Conservation (phyloP, 2,888 invertebrate genomes). For the Zaprionus lineosus region DNA sequence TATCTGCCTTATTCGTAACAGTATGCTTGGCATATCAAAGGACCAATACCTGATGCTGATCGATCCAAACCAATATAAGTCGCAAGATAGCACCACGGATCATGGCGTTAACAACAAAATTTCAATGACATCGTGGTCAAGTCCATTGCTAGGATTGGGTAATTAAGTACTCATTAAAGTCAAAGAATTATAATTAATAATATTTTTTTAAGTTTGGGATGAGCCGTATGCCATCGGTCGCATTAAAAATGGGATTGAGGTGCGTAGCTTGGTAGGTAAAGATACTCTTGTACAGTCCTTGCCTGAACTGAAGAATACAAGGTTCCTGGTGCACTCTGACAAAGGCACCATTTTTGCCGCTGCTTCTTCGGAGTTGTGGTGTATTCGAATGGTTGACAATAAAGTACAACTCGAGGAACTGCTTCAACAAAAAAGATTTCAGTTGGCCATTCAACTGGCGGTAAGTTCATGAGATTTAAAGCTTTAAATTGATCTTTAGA, state of each 20-base stretch:
- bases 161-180: conserved; percentile 4
- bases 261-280: conserved; percentile 91
- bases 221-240: conserved; percentile 95
- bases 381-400: conserved; percentile 91
- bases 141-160: conserved; percentile 79
- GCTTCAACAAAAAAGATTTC: conserved; percentile 95
- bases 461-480: conserved; percentile 84
- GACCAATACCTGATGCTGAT: conserved; percentile 94
- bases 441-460: conserved; percentile 94
- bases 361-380: conserved; percentile 94
- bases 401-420: conserved; percentile 92
- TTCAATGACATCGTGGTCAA: conserved; percentile 75
- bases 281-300: conserved; percentile 89
- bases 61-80: conserved; percentile 86
- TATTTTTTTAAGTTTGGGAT: conserved; percentile 88
- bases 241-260: conserved; percentile 91
- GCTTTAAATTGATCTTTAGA: not conserved
- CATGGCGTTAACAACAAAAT: conserved; percentile 55
- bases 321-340: conserved; percentile 88
- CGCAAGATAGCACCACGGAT: conserved; percentile 42
- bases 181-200: no score
- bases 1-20: conserved; percentile 89
- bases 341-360: conserved; percentile 93
- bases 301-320: conserved; percentile 88
- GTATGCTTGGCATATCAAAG: conserved; percentile 91